These are phyloP conservation scores for Canis aureus DNA, from an alignment of 2,113 vertebrate species.

Conservation along the genomic window DNA sequence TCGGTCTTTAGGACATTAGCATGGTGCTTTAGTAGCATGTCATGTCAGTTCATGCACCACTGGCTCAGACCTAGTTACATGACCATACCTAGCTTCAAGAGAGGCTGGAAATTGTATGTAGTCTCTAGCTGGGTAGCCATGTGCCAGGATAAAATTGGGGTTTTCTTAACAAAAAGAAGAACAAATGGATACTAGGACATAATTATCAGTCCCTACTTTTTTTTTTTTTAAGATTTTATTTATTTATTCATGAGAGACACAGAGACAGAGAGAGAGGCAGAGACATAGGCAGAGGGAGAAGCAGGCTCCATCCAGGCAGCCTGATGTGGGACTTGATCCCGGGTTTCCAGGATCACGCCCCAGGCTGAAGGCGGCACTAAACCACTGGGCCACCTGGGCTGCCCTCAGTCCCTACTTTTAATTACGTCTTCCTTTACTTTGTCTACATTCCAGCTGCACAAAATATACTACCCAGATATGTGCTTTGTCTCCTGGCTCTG, in stretches of 20 bases:
- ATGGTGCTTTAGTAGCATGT: neutral
- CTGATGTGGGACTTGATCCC: accelerated
- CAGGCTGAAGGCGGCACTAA: accelerated
- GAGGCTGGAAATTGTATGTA: neutral
- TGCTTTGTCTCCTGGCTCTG: neutral
- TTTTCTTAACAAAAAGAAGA: slow-evolving; percentile 7
- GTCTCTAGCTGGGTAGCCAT: neutral
- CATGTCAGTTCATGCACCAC: neutral
- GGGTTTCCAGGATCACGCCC: neutral
- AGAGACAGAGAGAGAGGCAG: neutral
- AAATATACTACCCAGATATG: neutral
- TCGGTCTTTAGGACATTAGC: neutral
- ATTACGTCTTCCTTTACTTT: neutral
- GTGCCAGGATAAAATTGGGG: neutral
- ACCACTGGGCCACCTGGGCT: neutral
- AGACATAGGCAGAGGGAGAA: neutral
- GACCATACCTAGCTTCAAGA: neutral
- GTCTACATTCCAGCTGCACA: neutral
- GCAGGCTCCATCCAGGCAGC: neutral
- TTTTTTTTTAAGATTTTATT: neutral
- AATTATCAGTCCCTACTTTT: neutral
- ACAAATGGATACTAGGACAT: neutral
- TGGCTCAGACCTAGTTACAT: neutral
- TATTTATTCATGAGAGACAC: neutral
- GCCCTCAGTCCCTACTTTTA: neutral